A percentile compares a stretch with the other conserved stretches of the same genome.
These are phyloP conservation scores for Ectropis grisescens DNA, from an alignment of 1,140 invertebrate genomes.

Conservation along the genomic window DNA sequence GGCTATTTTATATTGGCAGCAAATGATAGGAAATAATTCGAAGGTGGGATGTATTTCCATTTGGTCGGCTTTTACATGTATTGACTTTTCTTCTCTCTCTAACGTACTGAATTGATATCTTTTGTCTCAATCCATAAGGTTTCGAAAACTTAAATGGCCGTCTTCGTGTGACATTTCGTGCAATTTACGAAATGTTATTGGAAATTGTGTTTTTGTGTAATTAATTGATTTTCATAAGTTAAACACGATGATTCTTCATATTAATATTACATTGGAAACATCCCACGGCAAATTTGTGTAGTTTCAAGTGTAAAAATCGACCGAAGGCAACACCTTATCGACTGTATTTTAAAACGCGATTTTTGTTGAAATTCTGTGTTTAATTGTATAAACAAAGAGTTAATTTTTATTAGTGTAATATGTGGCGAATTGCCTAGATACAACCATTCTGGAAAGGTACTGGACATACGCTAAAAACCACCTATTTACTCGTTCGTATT, in stretches of 20 bases:
- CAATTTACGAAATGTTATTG: slow-evolving; percentile 27
- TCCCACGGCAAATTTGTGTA: slow-evolving; percentile 9
- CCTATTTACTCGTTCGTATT: not conserved
- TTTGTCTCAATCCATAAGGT: slow-evolving; percentile 21
- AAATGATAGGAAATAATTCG: slow-evolving; percentile 3
- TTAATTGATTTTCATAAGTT: slow-evolving; percentile 41
- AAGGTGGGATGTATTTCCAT: slow-evolving; percentile 11
- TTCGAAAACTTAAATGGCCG: slow-evolving; percentile 41
- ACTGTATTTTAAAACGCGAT: slow-evolving; percentile 2
- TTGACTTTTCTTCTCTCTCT: slow-evolving; percentile 20
- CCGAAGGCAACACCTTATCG: slow-evolving; percentile 5
- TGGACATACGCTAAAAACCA: slow-evolving; percentile 3
- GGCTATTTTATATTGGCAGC: slow-evolving; percentile 19
- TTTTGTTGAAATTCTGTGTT: no score
- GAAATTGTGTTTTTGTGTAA: slow-evolving; percentile 19
- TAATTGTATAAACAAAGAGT: slow-evolving; percentile 5
- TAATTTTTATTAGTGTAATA: no score
- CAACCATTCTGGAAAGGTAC: no score
- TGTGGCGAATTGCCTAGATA: no score
- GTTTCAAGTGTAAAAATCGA: slow-evolving; percentile 4
- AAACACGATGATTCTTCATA: slow-evolving; percentile 26
- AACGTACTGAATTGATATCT: slow-evolving; percentile 5
- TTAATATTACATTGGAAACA: slow-evolving; percentile 6
- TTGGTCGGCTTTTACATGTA: slow-evolving; percentile 23
- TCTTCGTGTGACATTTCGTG: slow-evolving; percentile 46